phyloP scores from a whole-genome alignment of 2,113 vertebrate genomes.

The Elanoides forficatus region DNA sequence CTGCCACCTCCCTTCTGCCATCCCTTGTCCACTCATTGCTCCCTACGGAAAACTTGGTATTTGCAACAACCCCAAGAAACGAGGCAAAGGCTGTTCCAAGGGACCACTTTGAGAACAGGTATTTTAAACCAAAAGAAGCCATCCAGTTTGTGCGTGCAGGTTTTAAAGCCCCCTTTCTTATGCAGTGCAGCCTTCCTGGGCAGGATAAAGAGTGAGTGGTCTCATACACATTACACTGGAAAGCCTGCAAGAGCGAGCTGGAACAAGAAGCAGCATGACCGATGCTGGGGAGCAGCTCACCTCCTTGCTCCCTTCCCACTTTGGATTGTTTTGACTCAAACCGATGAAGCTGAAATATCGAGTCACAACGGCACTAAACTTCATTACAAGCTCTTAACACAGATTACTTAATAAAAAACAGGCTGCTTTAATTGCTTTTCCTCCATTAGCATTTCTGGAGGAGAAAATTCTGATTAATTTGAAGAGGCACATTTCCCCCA shows the following conservation, averaged over 20 bases:
- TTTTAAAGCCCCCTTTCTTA: neutral
- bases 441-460: constrained; percentile 77
- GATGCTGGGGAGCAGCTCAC: constrained; percentile 32
- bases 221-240: neutral
- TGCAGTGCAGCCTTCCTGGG: neutral
- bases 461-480: constrained; percentile 75
- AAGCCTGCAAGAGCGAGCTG: neutral
- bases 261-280: neutral
- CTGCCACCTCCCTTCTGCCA: neutral
- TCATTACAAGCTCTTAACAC: constrained; percentile 80
- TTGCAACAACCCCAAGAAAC: neutral
- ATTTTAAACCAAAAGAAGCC: neutral
- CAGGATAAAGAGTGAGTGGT: neutral
- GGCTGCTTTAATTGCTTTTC: constrained; percentile 80
- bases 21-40: neutral
- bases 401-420: constrained; percentile 78
- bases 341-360: constrained; percentile 76
- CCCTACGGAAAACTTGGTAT: neutral
- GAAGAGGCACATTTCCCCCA: constrained; percentile 39
- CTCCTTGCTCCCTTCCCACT: constrained; percentile 55
- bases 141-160: neutral
- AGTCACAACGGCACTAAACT: constrained; percentile 78
- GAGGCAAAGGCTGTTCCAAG: neutral
- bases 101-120: neutral
- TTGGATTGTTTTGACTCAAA: constrained; percentile 76